Conservation (phyloP, 1,140 invertebrate genomes). For the Drosophila pectinifera region DNA sequence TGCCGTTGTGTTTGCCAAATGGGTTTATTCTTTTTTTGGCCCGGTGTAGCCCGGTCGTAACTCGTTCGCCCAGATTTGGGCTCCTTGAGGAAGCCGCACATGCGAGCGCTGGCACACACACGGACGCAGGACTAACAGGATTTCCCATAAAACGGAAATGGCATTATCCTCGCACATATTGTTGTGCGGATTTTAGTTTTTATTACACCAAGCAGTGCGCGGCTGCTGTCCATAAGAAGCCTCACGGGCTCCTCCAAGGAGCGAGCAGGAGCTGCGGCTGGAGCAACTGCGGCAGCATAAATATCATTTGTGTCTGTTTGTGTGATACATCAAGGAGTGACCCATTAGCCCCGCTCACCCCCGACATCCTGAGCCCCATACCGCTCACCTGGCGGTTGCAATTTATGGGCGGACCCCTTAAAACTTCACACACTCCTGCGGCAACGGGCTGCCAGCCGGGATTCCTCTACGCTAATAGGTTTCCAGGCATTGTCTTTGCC, state of each 20-base stretch:
- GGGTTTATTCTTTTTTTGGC: constrained; percentile 41
- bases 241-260: constrained; percentile 28
- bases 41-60: constrained; percentile 54
- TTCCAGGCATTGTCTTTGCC: constrained; percentile 54
- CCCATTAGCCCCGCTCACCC: constrained; percentile 38
- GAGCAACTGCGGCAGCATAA: constrained; percentile 59
- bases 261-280: neutral
- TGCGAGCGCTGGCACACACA: constrained; percentile 46
- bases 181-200: constrained; percentile 84
- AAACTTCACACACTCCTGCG: constrained; percentile 57
- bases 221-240: constrained; percentile 69
- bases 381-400: constrained; percentile 72
- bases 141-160: constrained; percentile 84
- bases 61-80: constrained; percentile 54
- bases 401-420: constrained; percentile 74
- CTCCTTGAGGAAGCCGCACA: constrained; percentile 62
- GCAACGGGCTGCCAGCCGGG: constrained; percentile 8
- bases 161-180: constrained; percentile 83
- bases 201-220: constrained; percentile 74
- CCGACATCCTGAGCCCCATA: constrained; percentile 1
- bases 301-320: constrained; percentile 79
- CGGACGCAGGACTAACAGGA: constrained; percentile 65
- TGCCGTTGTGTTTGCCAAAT: constrained; percentile 8
- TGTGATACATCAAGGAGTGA: constrained; percentile 72
- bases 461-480: constrained; percentile 74